These are phyloP conservation scores for Tetragnatha versicolor DNA, from an alignment of 1,140 invertebrate genomes.

Conservation along the genomic window DNA sequence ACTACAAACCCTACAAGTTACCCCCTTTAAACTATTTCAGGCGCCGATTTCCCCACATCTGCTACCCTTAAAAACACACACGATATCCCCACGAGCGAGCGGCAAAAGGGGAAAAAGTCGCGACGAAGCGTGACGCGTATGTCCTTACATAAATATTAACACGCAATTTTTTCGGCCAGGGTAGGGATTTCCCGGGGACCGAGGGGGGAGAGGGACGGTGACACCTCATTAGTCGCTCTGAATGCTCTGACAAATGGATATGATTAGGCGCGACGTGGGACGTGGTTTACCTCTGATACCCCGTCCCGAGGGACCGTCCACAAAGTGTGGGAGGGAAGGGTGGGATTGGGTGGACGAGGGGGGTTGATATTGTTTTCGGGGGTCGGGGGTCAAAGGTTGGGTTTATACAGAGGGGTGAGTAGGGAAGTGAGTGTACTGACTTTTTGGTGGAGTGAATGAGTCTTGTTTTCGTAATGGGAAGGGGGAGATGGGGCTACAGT, in stretches of 20 bases:
- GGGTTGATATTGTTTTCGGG: too few species aligned
- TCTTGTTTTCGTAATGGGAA: too few species aligned
- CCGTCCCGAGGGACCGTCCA: constrained; percentile 23
- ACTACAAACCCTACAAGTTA: too few species aligned
- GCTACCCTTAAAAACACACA: too few species aligned
- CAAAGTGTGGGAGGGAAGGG: not conserved
- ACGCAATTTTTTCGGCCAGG: constrained; percentile 4
- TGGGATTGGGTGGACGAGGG: not conserved
- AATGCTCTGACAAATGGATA: constrained; percentile 53
- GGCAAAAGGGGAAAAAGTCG: not conserved
- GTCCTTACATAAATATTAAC: constrained; percentile 49
- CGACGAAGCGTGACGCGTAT: constrained; percentile 21
- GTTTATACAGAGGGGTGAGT: too few species aligned
- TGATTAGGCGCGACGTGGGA: constrained; percentile 38
- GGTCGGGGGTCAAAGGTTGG: too few species aligned
- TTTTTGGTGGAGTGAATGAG: too few species aligned
- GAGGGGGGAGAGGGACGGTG: constrained; percentile 20
- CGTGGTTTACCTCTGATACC: constrained; percentile 42
- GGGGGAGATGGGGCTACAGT: too few species aligned
- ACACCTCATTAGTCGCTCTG: constrained; percentile 52
- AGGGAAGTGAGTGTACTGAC: too few species aligned
- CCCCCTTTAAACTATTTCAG: too few species aligned
- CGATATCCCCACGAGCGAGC: not conserved
- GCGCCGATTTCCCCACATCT: too few species aligned
- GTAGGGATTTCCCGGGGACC: not conserved